Evolutionary conservation across 2,888 invertebrate species (phyloP).

Genomic region (Paralinhomoeus sp.): DNA sequence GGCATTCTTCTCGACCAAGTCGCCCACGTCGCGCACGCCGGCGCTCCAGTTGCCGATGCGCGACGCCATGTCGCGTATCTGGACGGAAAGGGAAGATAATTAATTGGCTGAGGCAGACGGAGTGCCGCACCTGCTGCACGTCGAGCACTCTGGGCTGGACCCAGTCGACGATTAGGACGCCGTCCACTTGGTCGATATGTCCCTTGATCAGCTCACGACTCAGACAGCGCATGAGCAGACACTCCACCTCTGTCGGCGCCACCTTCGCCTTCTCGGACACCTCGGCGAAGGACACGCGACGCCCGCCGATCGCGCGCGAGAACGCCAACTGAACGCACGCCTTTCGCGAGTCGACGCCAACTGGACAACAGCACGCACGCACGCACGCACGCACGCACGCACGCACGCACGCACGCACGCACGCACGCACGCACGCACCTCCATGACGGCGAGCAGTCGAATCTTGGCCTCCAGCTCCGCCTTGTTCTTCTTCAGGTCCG

Average conservation of each 20-base stretch:
- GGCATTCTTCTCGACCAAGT: slow-evolving; percentile 47
- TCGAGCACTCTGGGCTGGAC: slow-evolving; percentile 60
- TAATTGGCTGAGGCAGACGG: too few relatives aligned
- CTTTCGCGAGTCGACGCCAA: too few relatives aligned
- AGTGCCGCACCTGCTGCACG: slow-evolving; percentile 36
- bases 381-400: slow-evolving; percentile 28
- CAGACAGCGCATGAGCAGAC: slow-evolving; percentile 81
- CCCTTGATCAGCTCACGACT: slow-evolving; percentile 73
- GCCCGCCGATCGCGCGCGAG: slow-evolving; percentile 62
- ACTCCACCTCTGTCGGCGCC: slow-evolving; percentile 35
- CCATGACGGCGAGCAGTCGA: slow-evolving; percentile 81
- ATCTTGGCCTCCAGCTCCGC: slow-evolving; percentile 48
- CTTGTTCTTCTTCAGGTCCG: slow-evolving; percentile 16
- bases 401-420: slow-evolving; percentile 6
- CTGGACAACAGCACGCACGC: too few relatives aligned
- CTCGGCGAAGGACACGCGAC: slow-evolving; percentile 63
- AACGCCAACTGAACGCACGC: slow-evolving; percentile 60
- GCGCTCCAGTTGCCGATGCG: slow-evolving; percentile 48
- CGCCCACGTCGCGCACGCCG: slow-evolving; percentile 49
- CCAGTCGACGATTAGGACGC: slow-evolving; percentile 55
- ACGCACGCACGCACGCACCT: slow-evolving; percentile 35
- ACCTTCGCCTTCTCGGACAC: slow-evolving; percentile 64
- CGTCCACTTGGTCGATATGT: slow-evolving; percentile 33
- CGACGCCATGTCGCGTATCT: slow-evolving; percentile 48
- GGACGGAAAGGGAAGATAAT: too few relatives aligned